These are phyloP conservation scores for Synanthedon andrenaeformis DNA, from an alignment of 2,888 invertebrate genomes.

Conservation along the genomic window DNA sequence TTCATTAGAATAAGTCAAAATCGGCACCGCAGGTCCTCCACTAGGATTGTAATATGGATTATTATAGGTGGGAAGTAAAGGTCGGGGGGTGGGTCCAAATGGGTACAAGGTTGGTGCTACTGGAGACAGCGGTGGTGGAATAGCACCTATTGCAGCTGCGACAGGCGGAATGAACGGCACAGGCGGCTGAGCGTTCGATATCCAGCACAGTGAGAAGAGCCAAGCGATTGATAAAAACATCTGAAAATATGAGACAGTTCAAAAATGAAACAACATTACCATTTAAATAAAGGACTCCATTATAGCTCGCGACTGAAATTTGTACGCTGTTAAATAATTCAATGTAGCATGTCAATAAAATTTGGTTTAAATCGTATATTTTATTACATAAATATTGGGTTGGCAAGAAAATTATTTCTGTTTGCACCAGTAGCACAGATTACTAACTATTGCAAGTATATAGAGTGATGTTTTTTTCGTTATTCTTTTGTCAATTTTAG, in stretches of 20 bases:
- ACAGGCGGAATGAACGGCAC: slow-evolving; percentile 1
- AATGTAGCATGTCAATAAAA: too few species aligned
- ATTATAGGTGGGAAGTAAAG: slow-evolving; percentile 20
- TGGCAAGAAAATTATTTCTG: too few species aligned
- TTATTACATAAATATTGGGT: too few species aligned
- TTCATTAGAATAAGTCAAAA: slow-evolving; percentile 64
- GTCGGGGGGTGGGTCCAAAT: slow-evolving; percentile 15
- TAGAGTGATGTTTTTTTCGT: too few species aligned
- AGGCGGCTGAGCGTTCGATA: slow-evolving; percentile 8
- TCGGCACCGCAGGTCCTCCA: slow-evolving; percentile 51
- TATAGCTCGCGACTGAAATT: neutral
- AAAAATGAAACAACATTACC: neutral
- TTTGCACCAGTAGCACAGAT: too few species aligned
- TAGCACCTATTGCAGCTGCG: slow-evolving; percentile 5
- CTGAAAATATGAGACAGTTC: slow-evolving; percentile 13
- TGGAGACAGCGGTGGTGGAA: slow-evolving; percentile 1
- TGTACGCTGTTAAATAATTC: too few species aligned
- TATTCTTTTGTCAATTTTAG: too few species aligned
- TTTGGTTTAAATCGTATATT: too few species aligned
- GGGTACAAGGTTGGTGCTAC: slow-evolving; percentile 3
- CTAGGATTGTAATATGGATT: slow-evolving; percentile 35
- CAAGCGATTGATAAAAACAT: slow-evolving; percentile 16
- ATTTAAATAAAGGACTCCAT: neutral
- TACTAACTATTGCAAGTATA: too few species aligned
- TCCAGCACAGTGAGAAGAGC: slow-evolving; percentile 9